Percentiles rank a stretch among this genome's conserved stretches.
These are phyloP conservation scores for Echinometra lucunter DNA, from an alignment of 53 echinoderm and acorn worm genomes.

Conservation along the genomic window DNA sequence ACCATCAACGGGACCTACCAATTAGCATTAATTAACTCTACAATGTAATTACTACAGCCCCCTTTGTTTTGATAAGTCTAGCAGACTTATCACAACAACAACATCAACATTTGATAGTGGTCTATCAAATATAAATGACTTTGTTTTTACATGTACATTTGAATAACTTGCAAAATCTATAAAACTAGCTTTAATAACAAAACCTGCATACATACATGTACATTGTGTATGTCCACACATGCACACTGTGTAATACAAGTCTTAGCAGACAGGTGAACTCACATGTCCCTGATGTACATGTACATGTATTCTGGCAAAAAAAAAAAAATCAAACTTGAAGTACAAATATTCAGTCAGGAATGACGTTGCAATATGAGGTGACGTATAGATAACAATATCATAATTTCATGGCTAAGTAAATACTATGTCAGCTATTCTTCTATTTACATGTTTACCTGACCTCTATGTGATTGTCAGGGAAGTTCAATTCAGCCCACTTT, in stretches of 20 bases:
- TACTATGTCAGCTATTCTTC: slow-evolving; percentile 22
- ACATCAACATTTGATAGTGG: too few species aligned
- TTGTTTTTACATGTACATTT: not conserved
- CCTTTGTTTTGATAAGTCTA: too few species aligned
- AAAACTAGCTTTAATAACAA: too few species aligned
- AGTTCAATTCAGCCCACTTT: not conserved
- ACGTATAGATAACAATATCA: not conserved
- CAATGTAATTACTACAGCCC: not conserved
- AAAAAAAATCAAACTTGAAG: not conserved
- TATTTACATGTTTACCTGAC: not conserved
- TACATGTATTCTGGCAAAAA: too few species aligned
- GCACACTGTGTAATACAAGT: too few species aligned
- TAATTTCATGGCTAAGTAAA: slow-evolving; percentile 37
- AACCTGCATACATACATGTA: too few species aligned
- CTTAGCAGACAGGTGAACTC: too few species aligned
- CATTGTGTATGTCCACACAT: too few species aligned
- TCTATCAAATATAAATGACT: too few species aligned
- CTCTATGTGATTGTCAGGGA: not conserved
- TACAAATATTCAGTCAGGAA: not conserved
- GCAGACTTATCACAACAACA: too few species aligned
- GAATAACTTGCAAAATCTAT: too few species aligned
- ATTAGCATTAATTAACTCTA: not conserved
- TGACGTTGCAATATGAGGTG: slow-evolving; percentile 25
- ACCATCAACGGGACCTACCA: not conserved
- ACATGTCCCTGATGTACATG: too few species aligned